Evolutionary conservation across 1,140 invertebrate species (phyloP).

Genomic region (Leguminivora glycinivorella): DNA sequence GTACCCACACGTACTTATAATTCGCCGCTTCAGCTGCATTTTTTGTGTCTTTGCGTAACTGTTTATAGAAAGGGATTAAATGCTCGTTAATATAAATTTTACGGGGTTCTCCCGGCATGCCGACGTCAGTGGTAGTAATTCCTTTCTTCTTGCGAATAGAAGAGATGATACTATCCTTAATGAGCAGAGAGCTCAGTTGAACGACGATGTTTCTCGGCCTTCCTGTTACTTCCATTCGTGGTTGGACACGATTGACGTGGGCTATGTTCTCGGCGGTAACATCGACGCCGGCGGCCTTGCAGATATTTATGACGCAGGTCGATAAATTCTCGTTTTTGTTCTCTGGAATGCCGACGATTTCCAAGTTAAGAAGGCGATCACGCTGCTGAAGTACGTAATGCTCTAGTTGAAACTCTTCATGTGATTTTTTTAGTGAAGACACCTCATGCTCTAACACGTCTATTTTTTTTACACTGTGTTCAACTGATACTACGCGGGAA

Average conservation of each 20-base stretch:
- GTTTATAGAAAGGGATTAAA: not conserved
- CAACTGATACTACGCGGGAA: not conserved
- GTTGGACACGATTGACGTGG: slow-evolving; percentile 18
- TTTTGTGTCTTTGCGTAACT: not conserved
- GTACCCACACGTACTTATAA: slow-evolving; percentile 9
- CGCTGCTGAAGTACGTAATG: not conserved
- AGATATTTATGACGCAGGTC: not conserved
- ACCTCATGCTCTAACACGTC: not conserved
- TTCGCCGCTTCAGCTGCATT: not conserved
- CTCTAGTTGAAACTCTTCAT: not conserved
- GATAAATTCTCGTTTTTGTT: not conserved
- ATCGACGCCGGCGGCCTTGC: not conserved
- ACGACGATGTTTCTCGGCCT: slow-evolving; percentile 9
- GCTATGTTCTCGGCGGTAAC: not conserved
- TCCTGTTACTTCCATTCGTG: not conserved
- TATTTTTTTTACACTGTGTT: not conserved
- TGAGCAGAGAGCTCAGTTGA: not conserved
- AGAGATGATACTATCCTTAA: slow-evolving; percentile 17
- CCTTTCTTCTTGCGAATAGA: slow-evolving; percentile 2
- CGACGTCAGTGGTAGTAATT: slow-evolving; percentile 17
- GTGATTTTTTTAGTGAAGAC: not conserved
- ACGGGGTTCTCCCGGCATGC: not conserved
- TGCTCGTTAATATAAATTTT: slow-evolving; percentile 11
- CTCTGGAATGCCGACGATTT: not conserved
- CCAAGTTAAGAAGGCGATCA: slow-evolving; percentile 4